Evolutionary conservation across 2,888 invertebrate genomes (phyloP).

Genomic region (Papilio protenor): DNA sequence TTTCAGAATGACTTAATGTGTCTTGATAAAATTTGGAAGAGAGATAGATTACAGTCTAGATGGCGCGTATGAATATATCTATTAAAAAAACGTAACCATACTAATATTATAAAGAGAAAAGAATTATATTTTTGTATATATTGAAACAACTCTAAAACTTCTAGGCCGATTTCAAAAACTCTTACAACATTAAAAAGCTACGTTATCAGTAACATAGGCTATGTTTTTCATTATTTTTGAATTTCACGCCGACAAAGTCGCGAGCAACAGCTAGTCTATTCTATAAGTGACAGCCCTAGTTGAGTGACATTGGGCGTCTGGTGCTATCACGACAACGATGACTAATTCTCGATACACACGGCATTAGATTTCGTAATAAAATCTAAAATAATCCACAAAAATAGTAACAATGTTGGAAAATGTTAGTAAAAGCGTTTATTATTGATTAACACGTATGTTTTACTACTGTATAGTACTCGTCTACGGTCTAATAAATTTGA

Average conservation of each 20-base stretch:
- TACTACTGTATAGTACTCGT: neutral
- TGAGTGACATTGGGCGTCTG: constrained; percentile 26
- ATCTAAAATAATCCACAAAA: constrained; percentile 17
- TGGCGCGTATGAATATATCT: too few species aligned
- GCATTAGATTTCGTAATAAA: constrained; percentile 27
- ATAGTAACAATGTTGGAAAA: neutral
- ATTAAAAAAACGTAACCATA: too few species aligned
- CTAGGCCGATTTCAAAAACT: too few species aligned
- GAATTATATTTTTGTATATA: too few species aligned
- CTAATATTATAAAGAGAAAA: too few species aligned
- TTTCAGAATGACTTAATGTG: neutral
- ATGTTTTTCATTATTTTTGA: neutral
- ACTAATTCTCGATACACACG: constrained; percentile 30
- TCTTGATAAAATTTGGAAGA: neutral
- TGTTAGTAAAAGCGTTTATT: neutral
- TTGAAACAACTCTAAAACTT: too few species aligned
- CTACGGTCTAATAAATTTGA: neutral
- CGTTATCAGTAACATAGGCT: too few species aligned
- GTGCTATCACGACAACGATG: constrained; percentile 16
- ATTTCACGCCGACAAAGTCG: too few species aligned
- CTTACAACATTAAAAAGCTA: too few species aligned
- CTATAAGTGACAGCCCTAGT: neutral
- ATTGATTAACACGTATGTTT: too few species aligned
- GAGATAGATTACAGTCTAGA: neutral
- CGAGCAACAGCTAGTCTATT: neutral